Conservation (phyloP, 2,797 vertebrate species). For the Pangasius sanitwongsei region DNA sequence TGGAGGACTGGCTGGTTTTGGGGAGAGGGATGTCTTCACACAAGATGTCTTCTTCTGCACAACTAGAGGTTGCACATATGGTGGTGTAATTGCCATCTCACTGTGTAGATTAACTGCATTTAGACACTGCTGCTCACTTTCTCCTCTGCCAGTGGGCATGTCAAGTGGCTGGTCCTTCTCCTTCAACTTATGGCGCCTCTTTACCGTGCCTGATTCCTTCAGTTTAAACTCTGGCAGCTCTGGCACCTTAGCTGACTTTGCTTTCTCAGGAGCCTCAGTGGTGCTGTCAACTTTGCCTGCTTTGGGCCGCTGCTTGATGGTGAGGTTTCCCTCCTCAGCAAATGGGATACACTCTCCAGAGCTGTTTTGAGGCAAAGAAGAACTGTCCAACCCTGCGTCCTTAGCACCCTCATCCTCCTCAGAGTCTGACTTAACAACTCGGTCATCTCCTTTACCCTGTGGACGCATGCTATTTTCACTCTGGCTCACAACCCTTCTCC, state of each 20-base stretch:
- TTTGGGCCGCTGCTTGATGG: constrained; percentile 95
- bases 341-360: constrained; percentile 90
- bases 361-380: constrained; percentile 85
- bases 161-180: constrained; percentile 79
- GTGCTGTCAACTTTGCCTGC: constrained; percentile 63
- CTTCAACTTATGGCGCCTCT: constrained; percentile 39
- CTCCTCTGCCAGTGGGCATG: constrained; percentile 70
- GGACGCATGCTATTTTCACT: constrained; percentile 58
- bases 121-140: constrained; percentile 28
- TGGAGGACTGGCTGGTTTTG: constrained; percentile 41
- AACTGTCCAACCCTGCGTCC: constrained; percentile 57
- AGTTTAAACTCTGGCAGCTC: constrained; percentile 83
- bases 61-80: constrained; percentile 19
- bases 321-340: constrained; percentile 94
- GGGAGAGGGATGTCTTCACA: constrained; percentile 41
- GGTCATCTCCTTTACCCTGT: constrained; percentile 58
- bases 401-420: constrained; percentile 77
- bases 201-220: not conserved
- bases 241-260: not conserved
- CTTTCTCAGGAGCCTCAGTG: not conserved
- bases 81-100: not conserved
- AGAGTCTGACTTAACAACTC: constrained; percentile 33
- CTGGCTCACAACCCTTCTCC: constrained; percentile 82
- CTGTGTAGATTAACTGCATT: constrained; percentile 13
- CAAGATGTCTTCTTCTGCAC: not conserved